Evolutionary conservation across 2,888 invertebrate species (phyloP).

Genomic region (Cheilosia scutellata): DNA sequence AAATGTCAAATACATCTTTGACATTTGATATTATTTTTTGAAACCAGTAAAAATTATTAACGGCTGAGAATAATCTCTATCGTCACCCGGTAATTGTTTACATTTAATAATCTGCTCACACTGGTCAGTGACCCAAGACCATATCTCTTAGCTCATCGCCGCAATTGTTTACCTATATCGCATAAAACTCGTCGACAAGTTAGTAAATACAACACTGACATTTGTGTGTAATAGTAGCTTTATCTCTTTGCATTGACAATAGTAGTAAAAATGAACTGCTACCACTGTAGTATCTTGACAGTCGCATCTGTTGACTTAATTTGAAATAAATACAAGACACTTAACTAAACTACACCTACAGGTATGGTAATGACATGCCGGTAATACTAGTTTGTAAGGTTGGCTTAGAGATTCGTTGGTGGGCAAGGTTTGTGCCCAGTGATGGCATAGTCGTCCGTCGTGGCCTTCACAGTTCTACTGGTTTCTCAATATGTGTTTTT

Average conservation of each 20-base stretch:
- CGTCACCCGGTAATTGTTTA: not conserved
- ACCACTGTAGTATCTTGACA: too few relatives aligned
- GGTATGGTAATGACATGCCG: conserved; percentile 22
- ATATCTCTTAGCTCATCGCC: not conserved
- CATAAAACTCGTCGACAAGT: too few relatives aligned
- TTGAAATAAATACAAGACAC: not conserved
- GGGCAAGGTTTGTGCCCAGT: conserved; percentile 8
- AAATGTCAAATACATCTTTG: too few relatives aligned
- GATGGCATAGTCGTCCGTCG: not conserved
- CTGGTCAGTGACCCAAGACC: not conserved
- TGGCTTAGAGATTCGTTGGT: conserved; percentile 2
- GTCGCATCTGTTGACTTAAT: not conserved
- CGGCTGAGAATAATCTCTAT: too few relatives aligned
- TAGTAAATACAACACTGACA: too few relatives aligned
- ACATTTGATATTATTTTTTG: too few relatives aligned
- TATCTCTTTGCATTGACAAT: too few relatives aligned
- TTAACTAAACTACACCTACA: conserved; percentile 15
- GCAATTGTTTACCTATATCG: not conserved
- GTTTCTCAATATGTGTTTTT: not conserved
- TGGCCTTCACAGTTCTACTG: conserved; percentile 19
- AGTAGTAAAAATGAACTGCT: too few relatives aligned
- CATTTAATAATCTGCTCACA: not conserved
- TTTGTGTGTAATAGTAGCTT: too few relatives aligned
- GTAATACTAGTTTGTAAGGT: conserved; percentile 17
- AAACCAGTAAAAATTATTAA: too few relatives aligned